A percentile compares a stretch with the other conserved stretches of the same genome.
phyloP scores from a whole-genome alignment of 2,113 vertebrate species.

The Leucoraja erinaceus region DNA sequence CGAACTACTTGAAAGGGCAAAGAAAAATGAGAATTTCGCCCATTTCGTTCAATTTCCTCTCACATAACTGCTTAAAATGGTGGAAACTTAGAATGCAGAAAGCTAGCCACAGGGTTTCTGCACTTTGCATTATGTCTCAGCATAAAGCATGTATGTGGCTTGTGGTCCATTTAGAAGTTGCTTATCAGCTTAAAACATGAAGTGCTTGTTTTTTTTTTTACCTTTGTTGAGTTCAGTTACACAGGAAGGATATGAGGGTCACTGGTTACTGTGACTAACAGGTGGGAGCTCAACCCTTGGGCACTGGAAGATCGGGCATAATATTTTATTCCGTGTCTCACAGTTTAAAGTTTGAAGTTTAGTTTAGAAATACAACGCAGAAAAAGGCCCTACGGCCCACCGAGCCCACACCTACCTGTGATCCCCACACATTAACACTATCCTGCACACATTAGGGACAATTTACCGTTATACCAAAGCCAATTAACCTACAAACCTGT shows the following conservation, averaged over 20 bases:
- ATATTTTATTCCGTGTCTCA: neutral
- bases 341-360: neutral
- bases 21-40: neutral
- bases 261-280: neutral
- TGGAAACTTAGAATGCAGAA: neutral
- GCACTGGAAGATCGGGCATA: neutral
- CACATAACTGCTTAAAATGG: neutral
- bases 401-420: too few relatives aligned
- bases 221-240: neutral
- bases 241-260: neutral
- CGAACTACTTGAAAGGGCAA: neutral
- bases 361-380: neutral
- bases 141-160: too few relatives aligned
- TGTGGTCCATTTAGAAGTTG: too few relatives aligned
- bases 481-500: too few relatives aligned
- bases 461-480: too few relatives aligned
- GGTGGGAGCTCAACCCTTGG: neutral
- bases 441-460: too few relatives aligned
- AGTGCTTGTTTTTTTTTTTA: neutral
- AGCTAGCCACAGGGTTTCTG: neutral
- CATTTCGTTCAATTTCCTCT: neutral
- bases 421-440: too few relatives aligned
- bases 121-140: neutral
- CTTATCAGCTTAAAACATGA: neutral
- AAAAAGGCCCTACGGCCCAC: too few relatives aligned